These are phyloP conservation scores for Martes martes DNA, from an alignment of 2,113 vertebrate species.

Conservation along the genomic window DNA sequence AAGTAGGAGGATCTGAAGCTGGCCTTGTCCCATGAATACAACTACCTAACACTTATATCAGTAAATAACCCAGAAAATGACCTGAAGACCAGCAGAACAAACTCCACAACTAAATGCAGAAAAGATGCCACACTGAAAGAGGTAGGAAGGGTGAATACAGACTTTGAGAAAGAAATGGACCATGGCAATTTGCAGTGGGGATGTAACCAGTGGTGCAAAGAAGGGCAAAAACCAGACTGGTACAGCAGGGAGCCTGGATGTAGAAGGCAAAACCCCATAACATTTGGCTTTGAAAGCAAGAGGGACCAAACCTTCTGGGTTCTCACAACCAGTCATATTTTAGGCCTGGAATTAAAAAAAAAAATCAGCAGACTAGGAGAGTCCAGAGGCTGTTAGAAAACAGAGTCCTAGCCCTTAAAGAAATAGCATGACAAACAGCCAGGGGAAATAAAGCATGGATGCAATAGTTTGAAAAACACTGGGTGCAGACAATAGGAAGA, in stretches of 20 bases:
- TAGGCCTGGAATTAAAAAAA: not conserved
- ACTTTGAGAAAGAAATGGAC: not conserved
- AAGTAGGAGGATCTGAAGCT: not conserved
- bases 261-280: not conserved
- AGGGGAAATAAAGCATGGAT: no score
- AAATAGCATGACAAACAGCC: no score
- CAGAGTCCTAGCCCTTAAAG: not conserved
- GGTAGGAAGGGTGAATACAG: not conserved
- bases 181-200: not conserved
- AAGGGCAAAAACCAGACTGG: not conserved
- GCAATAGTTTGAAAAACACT: no score
- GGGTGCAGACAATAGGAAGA: no score
- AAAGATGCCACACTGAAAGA: not conserved
- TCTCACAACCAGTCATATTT: not conserved
- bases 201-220: not conserved
- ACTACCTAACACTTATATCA: not conserved
- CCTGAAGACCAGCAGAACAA: not conserved
- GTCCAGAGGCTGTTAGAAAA: not conserved
- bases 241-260: not conserved
- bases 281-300: not conserved
- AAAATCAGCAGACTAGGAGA: not conserved
- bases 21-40: not conserved
- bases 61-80: not conserved
- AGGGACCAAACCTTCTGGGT: not conserved
- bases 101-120: not conserved